Evolutionary conservation across 2,113 vertebrate species (phyloP).

Genomic region (Tauraco erythrolophus): DNA sequence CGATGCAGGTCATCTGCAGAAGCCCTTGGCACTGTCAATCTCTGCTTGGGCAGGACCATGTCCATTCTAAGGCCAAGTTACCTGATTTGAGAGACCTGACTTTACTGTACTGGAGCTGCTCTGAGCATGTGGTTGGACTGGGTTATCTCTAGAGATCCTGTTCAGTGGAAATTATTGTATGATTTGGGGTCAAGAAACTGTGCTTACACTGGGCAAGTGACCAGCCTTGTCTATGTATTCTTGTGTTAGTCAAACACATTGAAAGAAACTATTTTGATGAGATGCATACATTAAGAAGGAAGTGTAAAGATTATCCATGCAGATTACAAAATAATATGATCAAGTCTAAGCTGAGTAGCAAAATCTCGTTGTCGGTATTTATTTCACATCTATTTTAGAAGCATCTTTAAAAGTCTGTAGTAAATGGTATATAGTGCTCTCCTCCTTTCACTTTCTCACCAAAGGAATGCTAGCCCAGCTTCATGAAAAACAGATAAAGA

Average conservation of each 20-base stretch:
- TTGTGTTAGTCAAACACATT: neutral
- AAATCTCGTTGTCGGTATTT: neutral
- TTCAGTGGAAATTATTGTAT: neutral
- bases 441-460: neutral
- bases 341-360: neutral
- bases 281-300: neutral
- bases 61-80: neutral
- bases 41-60: neutral
- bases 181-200: neutral
- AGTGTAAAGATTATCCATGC: neutral
- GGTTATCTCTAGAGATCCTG: neutral
- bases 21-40: neutral
- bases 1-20: neutral
- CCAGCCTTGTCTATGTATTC: neutral
- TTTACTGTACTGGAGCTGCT: neutral
- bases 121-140: neutral
- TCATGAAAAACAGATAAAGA: neutral
- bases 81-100: neutral
- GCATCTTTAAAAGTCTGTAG: neutral
- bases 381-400: neutral
- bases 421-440: neutral
- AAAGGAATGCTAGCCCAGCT: neutral
- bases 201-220: neutral
- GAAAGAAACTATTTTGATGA: neutral
- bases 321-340: neutral